Conservation (phyloP, 2,797 vertebrate species). For the Hypotaenidia philippensis region DNA sequence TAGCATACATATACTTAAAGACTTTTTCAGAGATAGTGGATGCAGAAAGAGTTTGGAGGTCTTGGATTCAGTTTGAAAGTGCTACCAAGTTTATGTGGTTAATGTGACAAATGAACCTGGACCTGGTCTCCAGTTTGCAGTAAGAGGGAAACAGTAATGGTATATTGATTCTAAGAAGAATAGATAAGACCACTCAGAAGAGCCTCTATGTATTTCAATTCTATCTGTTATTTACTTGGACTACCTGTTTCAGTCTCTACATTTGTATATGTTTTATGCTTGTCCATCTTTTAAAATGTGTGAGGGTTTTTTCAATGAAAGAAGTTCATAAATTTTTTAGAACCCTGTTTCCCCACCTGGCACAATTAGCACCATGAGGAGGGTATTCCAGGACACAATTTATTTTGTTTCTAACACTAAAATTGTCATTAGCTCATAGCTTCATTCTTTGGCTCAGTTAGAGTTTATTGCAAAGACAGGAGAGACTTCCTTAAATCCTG, state of each 20-base stretch:
- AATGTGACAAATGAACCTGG: neutral
- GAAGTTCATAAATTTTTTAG: neutral
- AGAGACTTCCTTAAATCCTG: neutral
- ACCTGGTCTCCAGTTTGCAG: neutral
- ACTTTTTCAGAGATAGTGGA: neutral
- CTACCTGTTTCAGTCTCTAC: neutral
- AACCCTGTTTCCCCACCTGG: neutral
- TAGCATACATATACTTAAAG: neutral
- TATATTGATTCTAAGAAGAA: neutral
- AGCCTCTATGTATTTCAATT: neutral
- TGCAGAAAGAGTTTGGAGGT: neutral
- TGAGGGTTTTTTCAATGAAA: neutral
- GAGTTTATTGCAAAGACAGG: neutral
- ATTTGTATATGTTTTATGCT: neutral
- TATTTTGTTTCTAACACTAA: neutral
- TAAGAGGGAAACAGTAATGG: neutral
- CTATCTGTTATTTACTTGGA: neutral
- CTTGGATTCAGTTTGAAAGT: neutral
- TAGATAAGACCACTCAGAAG: neutral
- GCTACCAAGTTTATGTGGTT: neutral
- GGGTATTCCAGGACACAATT: neutral
- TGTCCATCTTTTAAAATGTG: neutral
- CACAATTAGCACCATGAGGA: neutral
- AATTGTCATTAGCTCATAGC: neutral
- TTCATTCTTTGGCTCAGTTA: neutral